phyloP scores from a whole-genome alignment of 2,113 vertebrate species.

The Scartelaos histophorus region DNA sequence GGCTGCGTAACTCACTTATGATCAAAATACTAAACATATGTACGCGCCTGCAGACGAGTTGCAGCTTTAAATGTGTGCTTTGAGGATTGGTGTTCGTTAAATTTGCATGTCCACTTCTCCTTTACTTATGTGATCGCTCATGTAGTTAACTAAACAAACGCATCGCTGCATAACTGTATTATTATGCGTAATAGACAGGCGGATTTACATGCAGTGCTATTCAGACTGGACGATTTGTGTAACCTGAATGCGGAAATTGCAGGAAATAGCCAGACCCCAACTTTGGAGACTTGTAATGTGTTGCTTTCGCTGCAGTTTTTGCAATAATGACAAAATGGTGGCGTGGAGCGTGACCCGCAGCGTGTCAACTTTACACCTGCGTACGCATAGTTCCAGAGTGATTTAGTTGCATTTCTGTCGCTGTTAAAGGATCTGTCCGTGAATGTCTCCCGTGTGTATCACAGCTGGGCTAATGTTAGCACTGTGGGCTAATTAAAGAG shows the following conservation, averaged over 20 bases:
- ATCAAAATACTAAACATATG: neutral
- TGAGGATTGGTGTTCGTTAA: neutral
- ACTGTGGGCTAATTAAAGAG: constrained; percentile 46
- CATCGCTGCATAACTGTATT: neutral
- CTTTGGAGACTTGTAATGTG: neutral
- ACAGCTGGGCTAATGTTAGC: constrained; percentile 6
- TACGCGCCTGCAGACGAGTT: neutral
- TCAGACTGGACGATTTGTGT: neutral
- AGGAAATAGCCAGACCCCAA: neutral
- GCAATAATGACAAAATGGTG: neutral
- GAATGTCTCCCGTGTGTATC: neutral
- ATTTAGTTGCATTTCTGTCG: neutral
- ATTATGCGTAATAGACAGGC: neutral
- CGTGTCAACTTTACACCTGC: neutral
- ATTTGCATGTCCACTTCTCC: neutral
- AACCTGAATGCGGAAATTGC: neutral
- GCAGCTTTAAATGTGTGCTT: neutral
- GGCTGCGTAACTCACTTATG: neutral
- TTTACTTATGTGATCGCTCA: neutral
- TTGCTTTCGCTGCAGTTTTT: neutral
- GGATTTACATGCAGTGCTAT: neutral
- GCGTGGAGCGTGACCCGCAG: neutral
- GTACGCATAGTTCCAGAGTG: neutral
- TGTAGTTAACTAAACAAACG: neutral
- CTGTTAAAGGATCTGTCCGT: neutral